Conservation (phyloP, 2,113 vertebrate species). For the Silurus meridionalis region DNA sequence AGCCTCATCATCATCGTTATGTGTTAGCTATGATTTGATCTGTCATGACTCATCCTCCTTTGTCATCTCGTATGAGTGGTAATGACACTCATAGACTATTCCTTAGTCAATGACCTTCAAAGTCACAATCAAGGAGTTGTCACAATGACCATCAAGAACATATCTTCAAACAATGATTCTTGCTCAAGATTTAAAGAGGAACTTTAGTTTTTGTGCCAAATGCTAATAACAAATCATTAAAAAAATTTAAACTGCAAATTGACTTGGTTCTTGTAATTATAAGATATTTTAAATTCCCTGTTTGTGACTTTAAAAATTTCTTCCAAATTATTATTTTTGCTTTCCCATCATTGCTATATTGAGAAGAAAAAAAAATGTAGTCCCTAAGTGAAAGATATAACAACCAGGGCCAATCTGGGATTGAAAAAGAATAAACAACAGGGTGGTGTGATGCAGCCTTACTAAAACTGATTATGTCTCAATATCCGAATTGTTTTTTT, state of each 20-base stretch:
- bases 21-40: background rate
- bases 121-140: background rate
- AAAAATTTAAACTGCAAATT: background rate
- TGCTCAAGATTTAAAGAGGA: too few relatives aligned
- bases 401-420: background rate
- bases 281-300: conserved; percentile 9
- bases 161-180: background rate
- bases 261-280: background rate
- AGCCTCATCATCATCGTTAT: conserved; percentile 17
- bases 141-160: background rate
- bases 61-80: background rate
- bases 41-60: conserved; percentile 4
- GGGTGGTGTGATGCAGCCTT: background rate
- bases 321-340: background rate
- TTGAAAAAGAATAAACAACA: background rate
- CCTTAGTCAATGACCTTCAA: background rate
- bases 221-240: background rate
- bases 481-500: background rate
- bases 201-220: too few relatives aligned
- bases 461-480: background rate
- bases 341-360: background rate
- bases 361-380: background rate
- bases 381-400: background rate
- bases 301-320: background rate
- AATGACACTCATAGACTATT: background rate